Base-by-base conservation (phyloP, 2,888 invertebrate genomes). In the Melieria crassipennis region DNA sequence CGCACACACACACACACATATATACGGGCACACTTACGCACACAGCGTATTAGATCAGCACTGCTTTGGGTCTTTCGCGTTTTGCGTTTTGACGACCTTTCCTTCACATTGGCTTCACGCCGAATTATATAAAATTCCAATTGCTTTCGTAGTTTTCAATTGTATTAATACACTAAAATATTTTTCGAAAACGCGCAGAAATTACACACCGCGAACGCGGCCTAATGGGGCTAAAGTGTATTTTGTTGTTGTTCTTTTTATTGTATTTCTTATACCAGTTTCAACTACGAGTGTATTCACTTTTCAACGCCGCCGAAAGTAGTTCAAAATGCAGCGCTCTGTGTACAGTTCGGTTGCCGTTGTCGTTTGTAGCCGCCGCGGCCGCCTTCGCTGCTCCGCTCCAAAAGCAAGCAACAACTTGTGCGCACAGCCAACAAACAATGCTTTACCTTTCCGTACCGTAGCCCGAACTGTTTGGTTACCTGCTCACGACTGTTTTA, bases 401-500 rank as follows among this genome's bases (percentile, higher is more conserved):
- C 30, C 48, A 47, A 47, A 67, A 61, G 52, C 67, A n/a, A 50
- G 16, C 50, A 60, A 67, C 16, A 10, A 46, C 47, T 47, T 62
- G 5, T 46, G 10, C 58, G 52, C 45, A 55, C 55, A 48, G 61
- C 60, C 16, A 42, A 6, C 58, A 13, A 30, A 42, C n/a, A 66
- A 16, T 43, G 50, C 43, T 55, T 46, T 62, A 47, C 75, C 78
- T 77, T 76, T 82, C 83, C 81, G 83, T 77, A 75, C 76, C 80
- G 78, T 78, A 78, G 79, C 81, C 82, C 83, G 82, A 77, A 78
- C 81, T 76, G 77, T 78, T 82, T 78, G 81, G 78, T 80, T 81
- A 79, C 80, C 81, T 78, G 81, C 79, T 83, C 77, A 79, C 81
- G 81, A 83, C 83, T 83, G 81, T 75, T 77, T 75, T 70, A 70